Evolutionary conservation across 2,113 vertebrate species (phyloP).

Genomic region (Grallaria varia): DNA sequence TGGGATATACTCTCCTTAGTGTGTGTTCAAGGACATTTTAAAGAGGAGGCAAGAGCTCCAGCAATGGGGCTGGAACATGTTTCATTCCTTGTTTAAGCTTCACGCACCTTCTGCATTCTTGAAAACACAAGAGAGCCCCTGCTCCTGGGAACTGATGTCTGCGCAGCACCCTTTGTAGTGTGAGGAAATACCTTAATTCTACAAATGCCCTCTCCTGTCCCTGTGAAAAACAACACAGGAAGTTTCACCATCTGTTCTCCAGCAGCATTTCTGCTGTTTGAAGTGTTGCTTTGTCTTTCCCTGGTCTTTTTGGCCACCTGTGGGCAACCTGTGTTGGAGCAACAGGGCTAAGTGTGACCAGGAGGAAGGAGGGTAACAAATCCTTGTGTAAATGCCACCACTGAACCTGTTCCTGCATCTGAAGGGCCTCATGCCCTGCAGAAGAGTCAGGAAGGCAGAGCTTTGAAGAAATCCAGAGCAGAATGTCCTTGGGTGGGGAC

Average conservation of each 20-base stretch:
- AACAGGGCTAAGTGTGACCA: background rate
- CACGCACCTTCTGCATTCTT: background rate
- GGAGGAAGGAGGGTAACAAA: background rate
- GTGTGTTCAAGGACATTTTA: background rate
- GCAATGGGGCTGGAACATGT: background rate
- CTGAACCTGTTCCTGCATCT: background rate
- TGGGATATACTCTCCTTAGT: background rate
- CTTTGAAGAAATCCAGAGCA: background rate
- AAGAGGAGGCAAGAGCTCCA: background rate
- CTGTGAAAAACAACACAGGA: background rate
- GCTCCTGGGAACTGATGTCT: background rate
- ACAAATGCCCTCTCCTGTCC: background rate
- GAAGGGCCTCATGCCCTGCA: background rate
- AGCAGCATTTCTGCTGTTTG: background rate
- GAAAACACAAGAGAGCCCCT: background rate
- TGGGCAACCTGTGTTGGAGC: background rate
- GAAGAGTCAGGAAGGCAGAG: background rate
- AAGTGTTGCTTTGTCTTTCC: background rate
- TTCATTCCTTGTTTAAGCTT: background rate
- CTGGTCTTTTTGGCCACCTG: background rate
- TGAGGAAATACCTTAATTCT: background rate
- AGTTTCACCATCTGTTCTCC: background rate
- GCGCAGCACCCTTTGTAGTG: background rate
- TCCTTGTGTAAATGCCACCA: background rate
- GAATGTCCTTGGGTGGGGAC: background rate